Evolutionary conservation across 2,888 invertebrate genomes (phyloP), one percentile per base, ranked within the genome.

Genomic region (Empis stercorea): DNA sequence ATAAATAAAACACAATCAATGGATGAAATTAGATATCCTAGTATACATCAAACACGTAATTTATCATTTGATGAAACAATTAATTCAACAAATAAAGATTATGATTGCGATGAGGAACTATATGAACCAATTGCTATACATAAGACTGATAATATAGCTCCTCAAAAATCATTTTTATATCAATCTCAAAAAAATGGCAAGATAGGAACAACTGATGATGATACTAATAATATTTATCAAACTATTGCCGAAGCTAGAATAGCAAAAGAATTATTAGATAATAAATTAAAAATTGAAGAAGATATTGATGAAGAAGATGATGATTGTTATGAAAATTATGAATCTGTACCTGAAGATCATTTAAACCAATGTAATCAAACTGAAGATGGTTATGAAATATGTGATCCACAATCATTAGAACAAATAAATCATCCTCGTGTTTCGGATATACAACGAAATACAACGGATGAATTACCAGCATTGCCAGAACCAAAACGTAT

Each of bases 301-400:
- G 32, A 30, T 14, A 14, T 14, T 14, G 15, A 47, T 37, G 30
- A 47, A 11, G 40, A 20, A 44, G 44, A 49, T 48, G 45, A 54
- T 38, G 58, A 53, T 46, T 61, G 61, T 46, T 52, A 59, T 46
- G 61, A 63, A 50, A 66, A 61, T 30, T 68, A 66, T 47, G 66
- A 68, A 49, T 61, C 62, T 16, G 63, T 66, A 5, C 58, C 57
- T 2, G 65, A 55, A 30, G 59, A 30, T 59, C 59, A n/a, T 49
- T 54, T 27, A 56, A 56, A 42, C 42, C 51, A 30, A 46, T 10
- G 48, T 15, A 13, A 48, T 6, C 40, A 44, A 13, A 40, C 23
- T 6, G 54, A 62, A 43, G 60, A 68, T 53, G 65, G 63, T 30
- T 69, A 69, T 50, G 69, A 69, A 52, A 58, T 62, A 37, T 66